Conservation (phyloP, 2,113 vertebrate genomes). For the Chauna torquata region DNA sequence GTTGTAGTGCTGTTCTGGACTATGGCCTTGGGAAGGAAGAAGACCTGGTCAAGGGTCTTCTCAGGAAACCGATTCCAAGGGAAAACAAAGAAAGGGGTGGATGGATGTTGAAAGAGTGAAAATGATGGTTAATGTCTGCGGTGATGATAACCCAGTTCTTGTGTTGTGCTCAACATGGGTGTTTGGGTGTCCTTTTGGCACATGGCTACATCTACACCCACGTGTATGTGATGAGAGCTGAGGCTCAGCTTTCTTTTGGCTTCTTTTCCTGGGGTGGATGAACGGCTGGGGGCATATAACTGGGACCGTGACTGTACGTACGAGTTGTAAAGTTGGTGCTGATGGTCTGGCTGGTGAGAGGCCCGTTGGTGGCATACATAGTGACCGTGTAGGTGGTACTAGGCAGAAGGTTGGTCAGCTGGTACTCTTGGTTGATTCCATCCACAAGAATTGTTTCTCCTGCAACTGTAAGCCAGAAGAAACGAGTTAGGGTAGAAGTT, state of each 20-base stretch:
- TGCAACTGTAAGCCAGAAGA: constrained; percentile 76
- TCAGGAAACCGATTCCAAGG: background rate
- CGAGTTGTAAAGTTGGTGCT: constrained; percentile 92
- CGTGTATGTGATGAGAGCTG: rapidly evolving
- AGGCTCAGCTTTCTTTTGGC: background rate
- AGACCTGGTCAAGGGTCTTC: background rate
- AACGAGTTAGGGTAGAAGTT: background rate
- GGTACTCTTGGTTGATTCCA: constrained; percentile 86
- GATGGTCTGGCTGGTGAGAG: constrained; percentile 88
- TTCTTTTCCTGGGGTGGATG: background rate
- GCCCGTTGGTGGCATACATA: constrained; percentile 89
- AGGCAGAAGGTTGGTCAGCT: constrained; percentile 87
- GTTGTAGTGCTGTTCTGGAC: background rate
- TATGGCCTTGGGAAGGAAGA: background rate
- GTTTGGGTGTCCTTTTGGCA: background rate
- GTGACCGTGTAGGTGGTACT: constrained; percentile 88
- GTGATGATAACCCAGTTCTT: background rate
- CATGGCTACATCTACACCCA: rapidly evolving
- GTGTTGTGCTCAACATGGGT: background rate
- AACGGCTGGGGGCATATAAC: rapidly evolving
- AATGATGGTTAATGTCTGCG: background rate
- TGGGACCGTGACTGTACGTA: constrained; percentile 71
- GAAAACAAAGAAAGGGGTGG: background rate
- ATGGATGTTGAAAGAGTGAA: background rate
- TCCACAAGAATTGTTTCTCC: constrained; percentile 93